Percentiles rank a stretch among this genome's conserved stretches.
phyloP scores from a whole-genome alignment of 1,140 invertebrate genomes.

The Musca vetustissima region DNA sequence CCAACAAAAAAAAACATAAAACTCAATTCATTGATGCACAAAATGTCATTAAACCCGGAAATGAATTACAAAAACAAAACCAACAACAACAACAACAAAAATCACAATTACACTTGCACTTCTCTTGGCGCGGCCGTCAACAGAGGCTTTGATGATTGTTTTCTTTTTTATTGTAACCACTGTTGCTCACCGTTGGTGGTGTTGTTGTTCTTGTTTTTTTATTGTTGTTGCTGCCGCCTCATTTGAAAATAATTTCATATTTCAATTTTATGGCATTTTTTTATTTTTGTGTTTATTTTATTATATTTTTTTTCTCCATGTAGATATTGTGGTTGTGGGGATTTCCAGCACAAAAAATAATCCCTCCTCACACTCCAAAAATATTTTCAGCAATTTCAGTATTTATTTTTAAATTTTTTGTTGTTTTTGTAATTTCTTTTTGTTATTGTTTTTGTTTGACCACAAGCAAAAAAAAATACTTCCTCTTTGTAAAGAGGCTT shows the following conservation, averaged over 20 bases:
- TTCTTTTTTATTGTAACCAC: too few relatives aligned
- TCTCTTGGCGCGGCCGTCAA: too few relatives aligned
- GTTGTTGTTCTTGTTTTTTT: constrained; percentile 39
- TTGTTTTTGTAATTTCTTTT: constrained; percentile 22
- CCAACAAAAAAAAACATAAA: too few relatives aligned
- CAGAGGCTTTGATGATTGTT: constrained; percentile 39
- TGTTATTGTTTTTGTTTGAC: constrained; percentile 11
- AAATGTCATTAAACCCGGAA: constrained; percentile 53
- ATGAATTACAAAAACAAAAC: constrained; percentile 37
- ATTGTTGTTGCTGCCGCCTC: too few relatives aligned
- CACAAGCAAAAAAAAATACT: too few relatives aligned
- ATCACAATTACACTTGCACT: too few relatives aligned
- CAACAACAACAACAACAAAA: constrained; percentile 7
- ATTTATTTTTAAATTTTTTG: constrained; percentile 34
- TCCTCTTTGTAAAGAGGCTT: too few relatives aligned
- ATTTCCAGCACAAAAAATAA: too few relatives aligned
- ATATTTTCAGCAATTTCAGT: constrained; percentile 44
- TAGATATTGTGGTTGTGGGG: too few relatives aligned
- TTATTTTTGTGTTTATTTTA: too few relatives aligned
- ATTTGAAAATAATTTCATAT: constrained; percentile 27
- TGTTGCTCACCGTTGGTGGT: constrained; percentile 12
- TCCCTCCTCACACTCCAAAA: constrained; percentile 8
- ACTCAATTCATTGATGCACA: constrained; percentile 27
- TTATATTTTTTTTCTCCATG: too few relatives aligned
- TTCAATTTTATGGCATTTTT: constrained; percentile 29